Base-by-base conservation (phyloP, 1,140 invertebrate species). In the Epicauta chinensis region DNA sequence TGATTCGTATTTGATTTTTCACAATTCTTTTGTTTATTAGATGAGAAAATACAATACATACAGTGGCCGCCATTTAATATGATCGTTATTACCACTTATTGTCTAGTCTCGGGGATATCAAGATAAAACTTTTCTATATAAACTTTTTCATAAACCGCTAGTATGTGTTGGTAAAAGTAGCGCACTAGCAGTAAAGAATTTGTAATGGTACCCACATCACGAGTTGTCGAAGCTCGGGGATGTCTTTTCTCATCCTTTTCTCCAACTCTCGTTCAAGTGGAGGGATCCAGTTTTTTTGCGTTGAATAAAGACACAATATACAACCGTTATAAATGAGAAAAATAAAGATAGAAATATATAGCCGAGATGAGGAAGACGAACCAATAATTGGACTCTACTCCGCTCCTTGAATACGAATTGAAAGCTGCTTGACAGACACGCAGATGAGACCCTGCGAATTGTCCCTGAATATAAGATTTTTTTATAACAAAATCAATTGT, bases 1-100 rank as follows among this genome's bases (percentile, higher is more conserved):
- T 67, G 63, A 56, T 62, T 63, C 55, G 60, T 58, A 61, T 55
- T 53, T 44, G 39, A 54, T 53, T 48, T 61, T 62, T 60, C 64
- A 63, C 63, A 62, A 61, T 66, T 56, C 52, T 56, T 54, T 58
- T 65, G 58, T 54, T 59, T 56, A 62, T 64, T 61, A 63, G 55
- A 55, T 55, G 48, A 54, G 56, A 58, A 60, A 60, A 12, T 44
- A 38, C 50, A 32, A 39, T 49, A 45, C n/a, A n/a, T 51, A 40
- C 16, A 37, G 47, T 37, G 17, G 16, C 29, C 31, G 10, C 13
- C 37, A n/a, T n/a, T n/a, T n/a, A n/a, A n/a, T n/a, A n/a, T n/a
- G n/a, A n/a, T n/a, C n/a, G n/a, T n/a, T n/a, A n/a, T n/a, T n/a
- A n/a, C n/a, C n/a, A n/a, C n/a, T n/a, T n/a, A n/a, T n/a, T n/a